A percentile compares a stretch with the other conserved stretches of the same genome.
Evolutionary conservation across 2,113 vertebrate species (phyloP).

Genomic region (Raphicerus campestris): DNA sequence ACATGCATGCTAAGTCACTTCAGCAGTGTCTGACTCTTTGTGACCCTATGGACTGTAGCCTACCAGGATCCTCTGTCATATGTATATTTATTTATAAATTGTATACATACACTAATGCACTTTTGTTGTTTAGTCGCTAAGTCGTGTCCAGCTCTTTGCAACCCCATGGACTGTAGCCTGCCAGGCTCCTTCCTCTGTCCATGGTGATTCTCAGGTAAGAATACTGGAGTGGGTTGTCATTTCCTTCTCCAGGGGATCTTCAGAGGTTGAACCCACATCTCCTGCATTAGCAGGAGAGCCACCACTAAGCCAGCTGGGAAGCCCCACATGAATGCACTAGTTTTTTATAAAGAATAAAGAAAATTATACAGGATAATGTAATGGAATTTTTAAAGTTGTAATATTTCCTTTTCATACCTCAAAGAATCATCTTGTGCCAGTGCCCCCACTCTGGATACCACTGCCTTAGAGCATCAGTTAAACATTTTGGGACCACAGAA

Average conservation of each 20-base stretch:
- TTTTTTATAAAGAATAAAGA: neutral
- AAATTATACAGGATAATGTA: neutral
- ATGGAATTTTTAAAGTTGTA: neutral
- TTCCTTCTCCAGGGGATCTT: neutral
- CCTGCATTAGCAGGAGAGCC: neutral
- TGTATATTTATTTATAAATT: neutral
- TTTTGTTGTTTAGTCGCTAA: neutral
- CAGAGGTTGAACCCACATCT: neutral
- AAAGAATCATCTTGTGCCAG: neutral
- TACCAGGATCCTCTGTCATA: neutral
- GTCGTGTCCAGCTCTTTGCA: neutral
- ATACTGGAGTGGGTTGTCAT: neutral
- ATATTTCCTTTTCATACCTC: neutral
- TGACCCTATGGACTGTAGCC: neutral
- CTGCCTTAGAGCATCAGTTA: neutral
- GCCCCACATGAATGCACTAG: neutral
- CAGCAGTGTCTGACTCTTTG: neutral
- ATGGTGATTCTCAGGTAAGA: neutral
- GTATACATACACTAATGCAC: neutral
- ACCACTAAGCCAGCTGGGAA: neutral
- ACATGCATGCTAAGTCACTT: neutral
- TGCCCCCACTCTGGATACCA: neutral
- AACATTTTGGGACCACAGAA: neutral
- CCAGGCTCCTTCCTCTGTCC: neutral
- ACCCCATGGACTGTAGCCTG: neutral